Percentiles rank a stretch among this genome's conserved stretches.
These are phyloP conservation scores for Callinectes sapidus DNA, from an alignment of 2,888 invertebrate species.

Conservation along the genomic window DNA sequence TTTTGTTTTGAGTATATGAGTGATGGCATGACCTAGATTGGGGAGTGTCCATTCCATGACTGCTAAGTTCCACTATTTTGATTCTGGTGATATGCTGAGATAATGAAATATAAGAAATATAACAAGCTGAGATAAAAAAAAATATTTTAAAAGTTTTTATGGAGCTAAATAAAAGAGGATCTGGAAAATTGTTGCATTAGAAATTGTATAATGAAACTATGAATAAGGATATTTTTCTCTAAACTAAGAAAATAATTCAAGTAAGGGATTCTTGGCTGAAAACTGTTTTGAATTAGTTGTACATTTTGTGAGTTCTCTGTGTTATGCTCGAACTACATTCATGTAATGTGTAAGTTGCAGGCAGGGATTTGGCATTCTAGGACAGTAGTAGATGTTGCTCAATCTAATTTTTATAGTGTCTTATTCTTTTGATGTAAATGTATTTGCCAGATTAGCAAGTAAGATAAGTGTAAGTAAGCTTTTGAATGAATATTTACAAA, in stretches of 20 bases:
- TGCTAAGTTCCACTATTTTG: neutral
- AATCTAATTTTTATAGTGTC: neutral
- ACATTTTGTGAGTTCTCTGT: neutral
- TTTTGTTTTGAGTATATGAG: neutral
- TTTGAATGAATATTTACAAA: neutral
- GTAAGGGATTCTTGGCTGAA: neutral
- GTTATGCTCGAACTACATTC: neutral
- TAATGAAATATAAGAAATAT: neutral
- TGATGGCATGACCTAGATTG: neutral
- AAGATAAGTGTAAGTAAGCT: neutral
- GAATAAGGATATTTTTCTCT: neutral
- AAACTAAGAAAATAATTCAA: neutral
- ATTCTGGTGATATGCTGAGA: neutral
- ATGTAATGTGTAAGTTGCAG: slow-evolving; percentile 4
- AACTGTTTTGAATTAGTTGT: neutral
- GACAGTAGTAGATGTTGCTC: neutral
- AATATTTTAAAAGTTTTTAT: no score
- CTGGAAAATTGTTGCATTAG: neutral
- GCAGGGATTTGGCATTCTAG: neutral
- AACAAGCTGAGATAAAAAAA: neutral
- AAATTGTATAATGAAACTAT: neutral
- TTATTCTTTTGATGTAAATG: neutral
- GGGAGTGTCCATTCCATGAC: neutral
- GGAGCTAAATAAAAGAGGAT: neutral
- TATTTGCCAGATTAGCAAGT: neutral